A percentile compares a stretch with the other conserved stretches of the same genome.
phyloP scores from a whole-genome alignment of 2,888 invertebrate species.

The Caenorhabditis sinica region DNA sequence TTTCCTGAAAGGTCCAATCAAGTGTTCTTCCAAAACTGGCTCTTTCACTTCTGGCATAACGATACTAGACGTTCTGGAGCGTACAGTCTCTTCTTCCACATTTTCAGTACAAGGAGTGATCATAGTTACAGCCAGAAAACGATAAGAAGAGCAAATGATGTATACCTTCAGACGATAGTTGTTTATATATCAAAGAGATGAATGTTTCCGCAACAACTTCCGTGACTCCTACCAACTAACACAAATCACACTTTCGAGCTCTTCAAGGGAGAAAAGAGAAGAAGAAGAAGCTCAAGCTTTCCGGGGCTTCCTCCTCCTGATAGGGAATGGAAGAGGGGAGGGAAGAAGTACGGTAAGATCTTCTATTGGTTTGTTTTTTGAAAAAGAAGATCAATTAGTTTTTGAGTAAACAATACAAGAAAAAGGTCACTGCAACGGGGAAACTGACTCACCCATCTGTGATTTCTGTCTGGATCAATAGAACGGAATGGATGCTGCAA shows the following conservation, averaged over 20 bases:
- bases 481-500: conserved; percentile 21
- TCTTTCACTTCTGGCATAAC: conserved; percentile 16
- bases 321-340: neutral
- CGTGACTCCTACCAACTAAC: conserved; percentile 30
- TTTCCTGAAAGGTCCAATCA: conserved; percentile 25
- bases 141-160: conserved; percentile 22
- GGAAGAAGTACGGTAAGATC: neutral
- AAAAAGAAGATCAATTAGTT: conserved; percentile 33
- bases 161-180: conserved; percentile 18
- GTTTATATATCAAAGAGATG: conserved; percentile 38
- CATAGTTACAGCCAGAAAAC: neutral
- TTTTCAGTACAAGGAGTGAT: neutral
- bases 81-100: neutral
- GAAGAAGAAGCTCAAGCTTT: neutral
- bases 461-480: conserved; percentile 56
- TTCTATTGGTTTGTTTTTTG: conserved; percentile 8
- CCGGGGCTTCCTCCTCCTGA: neutral
- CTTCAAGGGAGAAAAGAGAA: neutral
- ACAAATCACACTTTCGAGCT: conserved; percentile 44
- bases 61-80: conserved; percentile 20
- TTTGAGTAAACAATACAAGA: conserved; percentile 12
- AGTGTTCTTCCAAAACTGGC: conserved; percentile 10
- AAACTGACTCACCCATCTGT: conserved; percentile 18
- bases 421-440: neutral
- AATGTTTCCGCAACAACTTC: conserved; percentile 29